These are phyloP conservation scores for Euwallacea fornicatus DNA, from an alignment of 1,140 invertebrate species.

Conservation along the genomic window DNA sequence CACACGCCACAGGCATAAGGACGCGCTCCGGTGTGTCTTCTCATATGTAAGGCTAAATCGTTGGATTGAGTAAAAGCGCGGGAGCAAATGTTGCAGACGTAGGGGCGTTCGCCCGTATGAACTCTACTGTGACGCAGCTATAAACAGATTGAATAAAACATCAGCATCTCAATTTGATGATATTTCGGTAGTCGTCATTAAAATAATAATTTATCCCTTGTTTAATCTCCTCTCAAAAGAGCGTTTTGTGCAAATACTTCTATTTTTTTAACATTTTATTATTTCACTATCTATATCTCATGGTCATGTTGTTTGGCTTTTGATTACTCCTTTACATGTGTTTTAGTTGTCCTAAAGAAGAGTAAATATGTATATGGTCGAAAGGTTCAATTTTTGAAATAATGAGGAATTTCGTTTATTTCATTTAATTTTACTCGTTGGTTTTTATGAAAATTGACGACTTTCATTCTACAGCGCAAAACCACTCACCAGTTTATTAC, in stretches of 20 bases:
- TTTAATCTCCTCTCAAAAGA: neutral
- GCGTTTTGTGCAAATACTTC: too few relatives aligned
- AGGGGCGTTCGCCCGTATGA: slow-evolving; percentile 56
- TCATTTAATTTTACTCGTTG: too few relatives aligned
- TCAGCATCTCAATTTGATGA: neutral
- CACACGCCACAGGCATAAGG: slow-evolving; percentile 53
- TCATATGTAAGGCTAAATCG: slow-evolving; percentile 54
- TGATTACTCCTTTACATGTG: too few relatives aligned
- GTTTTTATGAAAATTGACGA: too few relatives aligned
- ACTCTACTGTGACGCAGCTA: slow-evolving; percentile 52
- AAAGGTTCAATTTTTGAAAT: too few relatives aligned
- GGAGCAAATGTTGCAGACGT: slow-evolving; percentile 54
- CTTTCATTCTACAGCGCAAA: neutral
- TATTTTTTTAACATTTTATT: too few relatives aligned
- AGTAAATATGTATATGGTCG: too few relatives aligned
- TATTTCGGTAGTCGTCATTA: neutral
- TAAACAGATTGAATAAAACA: neutral
- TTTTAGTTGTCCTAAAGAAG: too few relatives aligned
- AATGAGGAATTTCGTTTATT: too few relatives aligned
- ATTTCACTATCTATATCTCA: too few relatives aligned
- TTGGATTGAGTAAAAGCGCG: slow-evolving; percentile 55
- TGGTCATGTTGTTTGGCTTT: too few relatives aligned
- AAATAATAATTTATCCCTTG: neutral
- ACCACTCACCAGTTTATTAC: slow-evolving; percentile 52
- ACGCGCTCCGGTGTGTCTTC: slow-evolving; percentile 51